phyloP scores from a whole-genome alignment of 2,113 vertebrate species.

The Tylochromis polylepis region DNA sequence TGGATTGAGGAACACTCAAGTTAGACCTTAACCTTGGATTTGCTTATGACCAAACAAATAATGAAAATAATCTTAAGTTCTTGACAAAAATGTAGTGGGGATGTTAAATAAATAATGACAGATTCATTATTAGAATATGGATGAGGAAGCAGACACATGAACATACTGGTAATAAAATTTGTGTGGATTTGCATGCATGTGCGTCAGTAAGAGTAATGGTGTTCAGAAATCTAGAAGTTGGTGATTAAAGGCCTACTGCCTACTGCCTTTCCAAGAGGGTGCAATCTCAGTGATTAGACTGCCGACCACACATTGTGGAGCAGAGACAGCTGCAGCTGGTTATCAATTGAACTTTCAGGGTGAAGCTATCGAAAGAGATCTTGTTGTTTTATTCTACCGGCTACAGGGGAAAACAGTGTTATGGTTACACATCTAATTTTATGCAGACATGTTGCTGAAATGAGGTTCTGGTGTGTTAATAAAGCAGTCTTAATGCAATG shows the following conservation, averaged over 20 bases:
- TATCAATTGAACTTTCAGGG: constrained; percentile 23
- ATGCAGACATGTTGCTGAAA: neutral
- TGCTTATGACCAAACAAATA: neutral
- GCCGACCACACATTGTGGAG: constrained; percentile 30
- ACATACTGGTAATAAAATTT: neutral
- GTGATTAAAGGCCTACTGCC: constrained; percentile 37
- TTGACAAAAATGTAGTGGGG: neutral
- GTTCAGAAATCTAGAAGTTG: neutral
- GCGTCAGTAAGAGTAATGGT: neutral
- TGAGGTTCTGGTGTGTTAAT: neutral
- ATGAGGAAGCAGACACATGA: neutral
- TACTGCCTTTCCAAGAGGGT: constrained; percentile 32
- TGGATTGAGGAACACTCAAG: neutral
- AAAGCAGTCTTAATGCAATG: neutral
- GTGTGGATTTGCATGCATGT: neutral
- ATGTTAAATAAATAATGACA: neutral
- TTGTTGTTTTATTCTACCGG: neutral
- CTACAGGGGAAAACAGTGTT: neutral
- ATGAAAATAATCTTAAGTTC: neutral
- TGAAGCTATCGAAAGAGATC: constrained; percentile 7
- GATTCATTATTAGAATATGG: neutral
- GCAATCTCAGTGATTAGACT: constrained; percentile 53
- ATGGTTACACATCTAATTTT: neutral
- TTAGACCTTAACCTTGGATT: neutral
- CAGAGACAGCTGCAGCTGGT: constrained; percentile 55